A percentile compares a stretch with the other conserved stretches of the same genome.
phyloP scores from a whole-genome alignment of 2,797 vertebrate genomes.

The Gymnoscopelus braueri region DNA sequence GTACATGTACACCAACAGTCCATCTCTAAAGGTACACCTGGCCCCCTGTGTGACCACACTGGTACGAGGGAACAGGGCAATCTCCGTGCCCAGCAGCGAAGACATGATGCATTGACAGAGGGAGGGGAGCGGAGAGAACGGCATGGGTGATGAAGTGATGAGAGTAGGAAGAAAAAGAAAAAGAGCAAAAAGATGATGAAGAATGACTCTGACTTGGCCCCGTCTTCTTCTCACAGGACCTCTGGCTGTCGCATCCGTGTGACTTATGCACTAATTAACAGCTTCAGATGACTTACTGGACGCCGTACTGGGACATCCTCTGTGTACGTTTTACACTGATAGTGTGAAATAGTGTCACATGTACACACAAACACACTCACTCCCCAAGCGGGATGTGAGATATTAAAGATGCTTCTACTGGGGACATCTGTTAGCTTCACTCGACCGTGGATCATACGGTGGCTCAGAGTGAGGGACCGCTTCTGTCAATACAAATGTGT shows the following conservation, averaged over 20 bases:
- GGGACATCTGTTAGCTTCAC: conserved; percentile 44
- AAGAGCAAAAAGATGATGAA: conserved; percentile 68
- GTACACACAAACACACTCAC: neutral
- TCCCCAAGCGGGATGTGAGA: conserved; percentile 39
- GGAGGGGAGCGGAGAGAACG: conserved; percentile 46
- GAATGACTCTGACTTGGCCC: conserved; percentile 70
- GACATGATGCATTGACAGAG: conserved; percentile 65
- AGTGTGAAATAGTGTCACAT: too few species aligned
- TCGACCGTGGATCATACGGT: conserved; percentile 26
- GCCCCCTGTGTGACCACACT: conserved; percentile 44
- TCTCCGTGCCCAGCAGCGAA: conserved; percentile 67
- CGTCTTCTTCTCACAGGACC: conserved; percentile 71
- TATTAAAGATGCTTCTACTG: neutral
- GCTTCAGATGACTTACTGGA: conserved; percentile 52
- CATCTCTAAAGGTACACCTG: conserved; percentile 73
- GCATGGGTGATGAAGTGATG: conserved; percentile 53
- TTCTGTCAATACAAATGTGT: neutral
- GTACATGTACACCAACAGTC: conserved; percentile 36
- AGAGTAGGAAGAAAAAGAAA: conserved; percentile 49
- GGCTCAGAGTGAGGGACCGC: conserved; percentile 12
- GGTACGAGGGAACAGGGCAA: conserved; percentile 60
- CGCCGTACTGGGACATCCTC: too few species aligned
- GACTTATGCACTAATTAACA: conserved; percentile 79
- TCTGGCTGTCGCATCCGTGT: conserved; percentile 72
- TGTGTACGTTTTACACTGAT: too few species aligned